Percentiles rank a stretch among this genome's conserved stretches.
These are phyloP conservation scores for Neoniphon sammara DNA, from an alignment of 2,797 vertebrate genomes.

Conservation along the genomic window DNA sequence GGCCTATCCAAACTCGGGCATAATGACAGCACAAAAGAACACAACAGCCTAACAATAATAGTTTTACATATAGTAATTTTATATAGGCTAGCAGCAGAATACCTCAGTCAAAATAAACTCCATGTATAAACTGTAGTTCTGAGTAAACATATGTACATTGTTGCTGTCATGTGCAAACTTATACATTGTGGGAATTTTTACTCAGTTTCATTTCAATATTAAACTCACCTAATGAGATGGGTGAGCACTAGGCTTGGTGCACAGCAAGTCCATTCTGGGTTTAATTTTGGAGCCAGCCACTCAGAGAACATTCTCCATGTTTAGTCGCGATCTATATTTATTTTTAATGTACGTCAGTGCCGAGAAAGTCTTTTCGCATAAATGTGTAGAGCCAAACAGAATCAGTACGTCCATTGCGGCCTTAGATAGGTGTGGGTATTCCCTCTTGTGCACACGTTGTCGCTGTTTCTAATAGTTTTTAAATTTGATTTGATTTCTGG, in stretches of 20 bases:
- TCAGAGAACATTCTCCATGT: constrained; percentile 14
- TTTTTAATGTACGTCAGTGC: constrained; percentile 20
- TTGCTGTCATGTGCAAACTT: constrained; percentile 4
- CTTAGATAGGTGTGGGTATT: constrained; percentile 30
- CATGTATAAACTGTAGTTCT: too few species aligned
- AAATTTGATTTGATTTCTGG: too few species aligned
- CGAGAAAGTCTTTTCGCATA: constrained; percentile 22
- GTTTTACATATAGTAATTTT: too few species aligned
- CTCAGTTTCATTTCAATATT: neutral
- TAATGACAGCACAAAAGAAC: too few species aligned
- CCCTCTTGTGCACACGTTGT: neutral
- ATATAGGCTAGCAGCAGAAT: too few species aligned
- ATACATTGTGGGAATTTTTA: neutral
- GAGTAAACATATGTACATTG: neutral
- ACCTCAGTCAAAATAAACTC: too few species aligned
- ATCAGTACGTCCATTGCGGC: constrained; percentile 13
- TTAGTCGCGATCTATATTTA: constrained; percentile 7
- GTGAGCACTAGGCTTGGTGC: constrained; percentile 8
- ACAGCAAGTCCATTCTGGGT: constrained; percentile 7
- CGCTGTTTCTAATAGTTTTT: too few species aligned
- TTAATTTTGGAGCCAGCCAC: neutral
- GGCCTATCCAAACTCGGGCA: too few species aligned
- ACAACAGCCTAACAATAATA: too few species aligned
- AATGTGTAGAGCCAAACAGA: constrained; percentile 15
- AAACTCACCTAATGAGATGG: constrained; percentile 20